A percentile compares a stretch with the other conserved stretches of the same genome.
Conservation (phyloP, 2,797 vertebrate genomes). For the Centroberyx gerrardi region DNA sequence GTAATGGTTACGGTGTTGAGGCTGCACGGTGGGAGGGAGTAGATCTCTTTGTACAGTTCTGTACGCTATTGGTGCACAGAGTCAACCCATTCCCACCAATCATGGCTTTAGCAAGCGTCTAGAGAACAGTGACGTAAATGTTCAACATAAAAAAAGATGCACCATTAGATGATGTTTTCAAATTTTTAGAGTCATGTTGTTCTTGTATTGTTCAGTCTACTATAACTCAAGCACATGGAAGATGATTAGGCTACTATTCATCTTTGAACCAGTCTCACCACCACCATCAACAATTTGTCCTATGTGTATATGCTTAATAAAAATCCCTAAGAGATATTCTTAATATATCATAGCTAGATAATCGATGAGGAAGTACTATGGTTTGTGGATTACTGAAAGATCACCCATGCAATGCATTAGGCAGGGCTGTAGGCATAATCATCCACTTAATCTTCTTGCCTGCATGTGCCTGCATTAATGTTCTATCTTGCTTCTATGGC, state of each 20-base stretch:
- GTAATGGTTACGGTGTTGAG: conserved; percentile 53
- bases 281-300: background rate
- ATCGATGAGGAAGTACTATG: background rate
- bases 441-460: background rate
- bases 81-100: conserved; percentile 64
- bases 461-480: conserved; percentile 35
- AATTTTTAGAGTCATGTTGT: no score
- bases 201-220: background rate
- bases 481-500: conserved; percentile 37
- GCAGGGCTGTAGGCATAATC: background rate
- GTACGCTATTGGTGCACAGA: conserved; percentile 78
- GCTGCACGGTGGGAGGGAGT: conserved; percentile 66
- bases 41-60: conserved; percentile 86
- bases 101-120: conserved; percentile 25
- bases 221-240: background rate
- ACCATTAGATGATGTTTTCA: no score
- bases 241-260: background rate
- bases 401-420: background rate
- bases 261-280: background rate
- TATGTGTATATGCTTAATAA: no score
- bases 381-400: background rate
- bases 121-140: conserved; percentile 55
- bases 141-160: background rate
- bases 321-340: background rate
- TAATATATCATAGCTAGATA: background rate